A percentile compares a stretch with the other conserved stretches of the same genome.
Evolutionary conservation across 2,888 invertebrate species (phyloP).

Genomic region (Heteropelma amictum): DNA sequence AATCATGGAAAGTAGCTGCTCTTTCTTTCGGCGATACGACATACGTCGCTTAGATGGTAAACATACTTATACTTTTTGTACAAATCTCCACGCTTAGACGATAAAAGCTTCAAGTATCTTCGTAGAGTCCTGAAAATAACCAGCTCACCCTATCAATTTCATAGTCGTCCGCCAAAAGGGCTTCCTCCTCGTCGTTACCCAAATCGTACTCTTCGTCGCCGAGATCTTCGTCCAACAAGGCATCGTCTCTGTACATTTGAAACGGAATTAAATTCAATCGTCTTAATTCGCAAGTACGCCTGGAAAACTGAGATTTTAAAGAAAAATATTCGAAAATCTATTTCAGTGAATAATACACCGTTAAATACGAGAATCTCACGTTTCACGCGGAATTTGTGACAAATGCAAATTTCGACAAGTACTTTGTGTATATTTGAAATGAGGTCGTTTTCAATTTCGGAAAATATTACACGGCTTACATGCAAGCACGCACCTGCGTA

Average conservation of each 20-base stretch:
- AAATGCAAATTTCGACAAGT: too few species aligned
- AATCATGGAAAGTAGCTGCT: not conserved
- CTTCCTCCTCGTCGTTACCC: constrained; percentile 78
- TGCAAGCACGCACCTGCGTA: not conserved
- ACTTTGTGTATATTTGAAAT: too few species aligned
- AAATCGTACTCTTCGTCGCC: constrained; percentile 78
- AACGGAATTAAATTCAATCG: not conserved
- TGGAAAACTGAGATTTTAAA: not conserved
- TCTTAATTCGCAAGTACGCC: not conserved
- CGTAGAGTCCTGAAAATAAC: constrained; percentile 54
- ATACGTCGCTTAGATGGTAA: not conserved
- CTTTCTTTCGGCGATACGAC: too few species aligned
- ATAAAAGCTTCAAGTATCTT: constrained; percentile 44
- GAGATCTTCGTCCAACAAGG: constrained; percentile 77
- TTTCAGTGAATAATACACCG: too few species aligned
- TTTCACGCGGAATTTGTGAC: too few species aligned
- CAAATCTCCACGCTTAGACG: not conserved
- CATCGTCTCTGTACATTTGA: constrained; percentile 73
- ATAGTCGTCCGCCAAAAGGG: constrained; percentile 77
- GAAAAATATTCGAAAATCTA: not conserved
- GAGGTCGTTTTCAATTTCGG: too few species aligned
- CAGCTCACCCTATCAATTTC: constrained; percentile 76
- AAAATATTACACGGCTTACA: too few species aligned
- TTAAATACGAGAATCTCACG: too few species aligned
- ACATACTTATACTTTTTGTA: constrained; percentile 1